phyloP scores from a whole-genome alignment of 2,113 vertebrate genomes.

The Motacilla alba region DNA sequence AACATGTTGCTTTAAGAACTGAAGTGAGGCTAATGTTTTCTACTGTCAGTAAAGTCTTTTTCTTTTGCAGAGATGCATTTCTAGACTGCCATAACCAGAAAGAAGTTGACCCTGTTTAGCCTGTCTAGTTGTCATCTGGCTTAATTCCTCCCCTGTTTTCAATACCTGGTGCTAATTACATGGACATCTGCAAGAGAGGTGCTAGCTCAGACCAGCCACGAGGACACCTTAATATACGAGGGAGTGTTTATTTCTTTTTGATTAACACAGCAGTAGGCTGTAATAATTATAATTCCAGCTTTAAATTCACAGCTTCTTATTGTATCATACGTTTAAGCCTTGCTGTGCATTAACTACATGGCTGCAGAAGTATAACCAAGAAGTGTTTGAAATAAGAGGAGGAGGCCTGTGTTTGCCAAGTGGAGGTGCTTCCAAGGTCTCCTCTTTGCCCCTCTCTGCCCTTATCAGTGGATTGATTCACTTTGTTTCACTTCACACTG shows the following conservation, averaged over 20 bases:
- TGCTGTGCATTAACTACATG: background rate
- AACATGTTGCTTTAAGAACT: background rate
- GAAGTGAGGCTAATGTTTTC: background rate
- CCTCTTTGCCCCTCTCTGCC: background rate
- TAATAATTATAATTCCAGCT: background rate
- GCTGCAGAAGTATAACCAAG: background rate
- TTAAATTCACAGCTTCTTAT: background rate
- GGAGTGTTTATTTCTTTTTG: background rate
- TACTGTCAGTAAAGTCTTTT: background rate
- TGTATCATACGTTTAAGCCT: background rate
- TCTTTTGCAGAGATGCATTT: background rate
- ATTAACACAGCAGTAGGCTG: background rate
- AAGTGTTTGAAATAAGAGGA: background rate
- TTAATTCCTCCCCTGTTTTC: background rate
- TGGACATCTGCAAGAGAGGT: background rate
- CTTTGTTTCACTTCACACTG: background rate
- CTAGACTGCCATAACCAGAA: background rate
- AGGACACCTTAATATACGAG: background rate
- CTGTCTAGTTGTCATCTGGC: background rate
- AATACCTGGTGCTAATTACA: background rate
- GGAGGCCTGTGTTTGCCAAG: background rate
- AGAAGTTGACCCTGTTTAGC: background rate
- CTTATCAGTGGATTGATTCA: background rate
- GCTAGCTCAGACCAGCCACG: background rate
- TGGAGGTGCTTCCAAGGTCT: background rate